Base-by-base conservation (phyloP, 2,797 vertebrate genomes). In the Lepilemur ruficaudatus region DNA sequence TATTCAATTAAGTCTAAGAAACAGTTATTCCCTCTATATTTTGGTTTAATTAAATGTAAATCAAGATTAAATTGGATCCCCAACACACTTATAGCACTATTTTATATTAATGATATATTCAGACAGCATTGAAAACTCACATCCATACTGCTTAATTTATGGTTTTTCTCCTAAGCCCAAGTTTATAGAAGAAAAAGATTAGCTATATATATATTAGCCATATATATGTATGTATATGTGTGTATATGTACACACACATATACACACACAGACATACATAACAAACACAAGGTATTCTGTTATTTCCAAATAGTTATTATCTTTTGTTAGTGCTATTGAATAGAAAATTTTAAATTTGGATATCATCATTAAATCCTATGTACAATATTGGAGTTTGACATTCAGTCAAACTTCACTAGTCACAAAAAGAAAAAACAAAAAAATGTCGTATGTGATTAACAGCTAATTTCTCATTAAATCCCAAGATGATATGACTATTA, bases 1-100 rank as follows among this genome's bases (percentile, higher is more conserved):
- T 10, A 83, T 38, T 91, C 96, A 96, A 97, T 98, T 98, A 97
- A 98, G 98, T 97, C 98, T 92, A 95, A 95, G 84, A 97, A 97
- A 87, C 7, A 22, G 5, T 22, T 84, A 93, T 57, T 93, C 5
- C 11, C 4, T 79, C 93, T 97, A 94, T 93, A 87, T 91, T 88
- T 73, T 32, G 85, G 93, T 95, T 86, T 69, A 48, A 96, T 76
- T 57, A 95, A 96, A 90, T 2, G 1, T 0, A 87, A 97, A 95
- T 89, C 41, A 91, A 91, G n/a, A 92, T 91, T 95, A 88, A 96
- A 91, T 50, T 84, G 14, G 65, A 86, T 10, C 7, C 69, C 89
- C 82, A 43, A 91, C 22, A 32, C 65, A 95, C 89, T 82, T 92
- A 89, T 73, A 96, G 7, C 57, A 72, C 52, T 92, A 28, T 73